Conservation (phyloP, 2,888 invertebrate genomes). For the Lepetodrilus schrolli region DNA sequence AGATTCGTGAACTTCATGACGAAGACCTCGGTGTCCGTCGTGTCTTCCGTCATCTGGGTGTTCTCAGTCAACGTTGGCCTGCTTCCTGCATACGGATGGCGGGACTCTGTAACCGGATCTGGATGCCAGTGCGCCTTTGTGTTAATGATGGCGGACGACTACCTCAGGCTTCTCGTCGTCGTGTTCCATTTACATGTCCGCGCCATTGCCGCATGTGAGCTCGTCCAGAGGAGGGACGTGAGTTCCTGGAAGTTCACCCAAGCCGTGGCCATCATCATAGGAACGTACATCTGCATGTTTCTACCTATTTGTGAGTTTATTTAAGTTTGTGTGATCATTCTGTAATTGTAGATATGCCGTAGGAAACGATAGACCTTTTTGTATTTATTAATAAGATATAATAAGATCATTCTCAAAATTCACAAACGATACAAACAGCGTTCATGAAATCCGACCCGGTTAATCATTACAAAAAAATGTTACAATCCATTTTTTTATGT, state of each 20-base stretch:
- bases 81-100: constrained; percentile 7
- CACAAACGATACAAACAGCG: too few species aligned
- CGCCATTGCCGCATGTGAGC: not conserved
- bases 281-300: constrained; percentile 21
- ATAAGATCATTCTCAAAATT: too few species aligned
- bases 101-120: not conserved
- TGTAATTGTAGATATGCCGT: too few species aligned
- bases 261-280: constrained; percentile 28
- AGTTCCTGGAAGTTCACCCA: constrained; percentile 29
- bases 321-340: too few species aligned
- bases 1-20: constrained; percentile 26
- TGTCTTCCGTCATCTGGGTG: not conserved
- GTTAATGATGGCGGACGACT: not conserved
- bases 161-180: not conserved
- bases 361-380: too few species aligned
- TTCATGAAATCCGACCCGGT: too few species aligned
- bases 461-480: too few species aligned
- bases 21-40: not conserved
- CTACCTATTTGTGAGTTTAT: too few species aligned
- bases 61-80: constrained; percentile 16
- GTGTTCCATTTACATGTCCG: constrained; percentile 20
- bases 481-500: too few species aligned
- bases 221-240: not conserved
- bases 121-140: not conserved
- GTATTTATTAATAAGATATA: too few species aligned